A percentile compares a stretch with the other conserved stretches of the same genome.
Evolutionary conservation across 2,888 invertebrate genomes (phyloP).

Genomic region (Scaeva pyrastri): DNA sequence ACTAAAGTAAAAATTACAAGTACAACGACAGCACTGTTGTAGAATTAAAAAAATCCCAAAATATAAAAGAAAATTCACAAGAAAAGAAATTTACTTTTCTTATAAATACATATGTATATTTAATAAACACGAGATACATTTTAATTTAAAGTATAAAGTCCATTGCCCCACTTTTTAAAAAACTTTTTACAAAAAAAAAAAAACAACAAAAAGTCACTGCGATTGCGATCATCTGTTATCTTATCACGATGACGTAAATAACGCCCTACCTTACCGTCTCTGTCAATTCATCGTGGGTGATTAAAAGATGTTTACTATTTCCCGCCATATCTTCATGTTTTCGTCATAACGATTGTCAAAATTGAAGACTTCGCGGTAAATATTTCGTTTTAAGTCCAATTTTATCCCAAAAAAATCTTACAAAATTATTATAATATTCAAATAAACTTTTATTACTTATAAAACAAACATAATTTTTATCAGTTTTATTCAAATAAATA

Average conservation of each 20-base stretch:
- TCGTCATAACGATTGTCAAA: conserved; percentile 33
- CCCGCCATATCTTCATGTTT: conserved; percentile 57
- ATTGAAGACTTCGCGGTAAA: conserved; percentile 57
- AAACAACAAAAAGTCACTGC: conserved; percentile 7
- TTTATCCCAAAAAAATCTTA: not conserved
- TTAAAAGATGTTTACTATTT: conserved; percentile 51
- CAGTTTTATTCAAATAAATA: not conserved
- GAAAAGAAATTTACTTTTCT: too few species aligned
- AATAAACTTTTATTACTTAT: not conserved
- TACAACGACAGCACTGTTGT: too few species aligned
- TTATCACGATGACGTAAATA: conserved; percentile 25
- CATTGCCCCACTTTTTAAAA: too few species aligned
- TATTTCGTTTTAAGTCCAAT: conserved; percentile 14
- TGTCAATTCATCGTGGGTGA: conserved; percentile 31
- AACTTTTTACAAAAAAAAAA: not conserved
- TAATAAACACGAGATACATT: too few species aligned
- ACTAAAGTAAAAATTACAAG: too few species aligned
- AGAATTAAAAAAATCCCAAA: not conserved
- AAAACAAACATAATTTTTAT: not conserved
- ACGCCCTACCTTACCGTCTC: conserved; percentile 35
- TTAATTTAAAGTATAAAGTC: too few species aligned
- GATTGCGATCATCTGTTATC: not conserved
- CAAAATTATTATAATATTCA: not conserved
- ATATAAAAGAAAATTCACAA: not conserved
- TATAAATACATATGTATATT: too few species aligned